These are phyloP conservation scores for Rynchops niger DNA, from an alignment of 2,113 vertebrate species.

Conservation along the genomic window DNA sequence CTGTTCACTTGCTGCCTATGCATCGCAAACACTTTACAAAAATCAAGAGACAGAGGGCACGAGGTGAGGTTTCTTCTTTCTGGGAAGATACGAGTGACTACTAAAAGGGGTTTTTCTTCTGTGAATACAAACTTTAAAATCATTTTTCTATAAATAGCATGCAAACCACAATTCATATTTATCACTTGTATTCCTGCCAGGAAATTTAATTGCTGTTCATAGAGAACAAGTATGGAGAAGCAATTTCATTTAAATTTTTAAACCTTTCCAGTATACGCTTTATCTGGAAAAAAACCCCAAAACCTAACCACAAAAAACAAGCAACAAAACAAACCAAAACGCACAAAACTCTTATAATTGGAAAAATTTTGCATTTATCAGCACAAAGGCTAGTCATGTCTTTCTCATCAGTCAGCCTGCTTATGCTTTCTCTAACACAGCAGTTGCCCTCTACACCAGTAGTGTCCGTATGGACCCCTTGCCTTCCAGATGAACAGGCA, in stretches of 20 bases:
- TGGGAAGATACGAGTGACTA: neutral
- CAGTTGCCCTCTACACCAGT: conserved; percentile 21
- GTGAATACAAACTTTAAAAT: neutral
- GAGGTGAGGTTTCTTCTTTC: neutral
- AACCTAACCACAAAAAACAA: too few species aligned
- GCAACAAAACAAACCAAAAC: neutral
- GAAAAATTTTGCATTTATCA: neutral
- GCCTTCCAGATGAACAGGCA: conserved; percentile 28
- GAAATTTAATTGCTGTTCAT: conserved; percentile 23
- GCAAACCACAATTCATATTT: neutral
- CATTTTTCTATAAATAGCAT: conserved; percentile 8
- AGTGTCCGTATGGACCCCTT: conserved; percentile 20
- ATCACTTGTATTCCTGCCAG: neutral
- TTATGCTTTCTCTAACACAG: neutral
- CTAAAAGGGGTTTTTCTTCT: neutral
- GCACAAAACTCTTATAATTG: neutral
- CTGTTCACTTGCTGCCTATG: neutral
- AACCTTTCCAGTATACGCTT: neutral
- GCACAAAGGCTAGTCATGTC: neutral
- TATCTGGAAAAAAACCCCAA: neutral
- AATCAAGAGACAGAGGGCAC: neutral
- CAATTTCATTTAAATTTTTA: conserved; percentile 21
- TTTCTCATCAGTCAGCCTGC: neutral
- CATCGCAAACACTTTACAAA: neutral
- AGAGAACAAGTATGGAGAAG: neutral